Evolutionary conservation across 2,888 invertebrate genomes (phyloP).

Genomic region (Tuberolachnus salignus): DNA sequence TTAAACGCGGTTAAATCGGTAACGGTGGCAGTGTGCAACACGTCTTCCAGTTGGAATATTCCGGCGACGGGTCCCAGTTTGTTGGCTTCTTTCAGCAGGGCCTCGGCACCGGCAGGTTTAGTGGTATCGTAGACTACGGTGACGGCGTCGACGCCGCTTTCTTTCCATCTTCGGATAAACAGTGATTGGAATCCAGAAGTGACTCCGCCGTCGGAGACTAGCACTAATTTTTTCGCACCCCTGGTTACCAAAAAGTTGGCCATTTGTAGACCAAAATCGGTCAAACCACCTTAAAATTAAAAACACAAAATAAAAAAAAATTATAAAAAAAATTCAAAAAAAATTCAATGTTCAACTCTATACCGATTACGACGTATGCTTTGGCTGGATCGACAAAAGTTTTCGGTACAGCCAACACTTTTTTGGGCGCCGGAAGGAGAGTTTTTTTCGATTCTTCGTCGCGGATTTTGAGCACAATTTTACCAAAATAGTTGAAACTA

Average conservation of each 20-base stretch:
- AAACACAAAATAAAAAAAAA: background rate
- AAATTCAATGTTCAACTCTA: background rate
- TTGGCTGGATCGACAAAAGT: slow-evolving; percentile 65
- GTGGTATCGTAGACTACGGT: slow-evolving; percentile 76
- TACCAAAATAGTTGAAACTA: slow-evolving; percentile 76
- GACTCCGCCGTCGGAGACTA: slow-evolving; percentile 67
- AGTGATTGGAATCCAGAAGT: slow-evolving; percentile 67
- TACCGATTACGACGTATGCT: slow-evolving; percentile 68
- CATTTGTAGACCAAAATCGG: slow-evolving; percentile 70
- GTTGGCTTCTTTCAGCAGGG: slow-evolving; percentile 70
- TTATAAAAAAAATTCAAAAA: background rate
- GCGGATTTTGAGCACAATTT: slow-evolving; percentile 68
- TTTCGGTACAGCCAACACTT: slow-evolving; percentile 64
- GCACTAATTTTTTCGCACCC: slow-evolving; percentile 66
- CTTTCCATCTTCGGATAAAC: slow-evolving; percentile 69
- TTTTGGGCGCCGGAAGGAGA: slow-evolving; percentile 39
- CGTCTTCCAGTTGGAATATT: slow-evolving; percentile 88
- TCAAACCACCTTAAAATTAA: slow-evolving; percentile 63
- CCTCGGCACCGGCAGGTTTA: slow-evolving; percentile 71
- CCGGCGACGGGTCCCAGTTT: slow-evolving; percentile 77
- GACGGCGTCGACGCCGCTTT: slow-evolving; percentile 71
- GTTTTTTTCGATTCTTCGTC: slow-evolving; percentile 63
- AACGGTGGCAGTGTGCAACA: slow-evolving; percentile 75
- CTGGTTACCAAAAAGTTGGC: slow-evolving; percentile 67
- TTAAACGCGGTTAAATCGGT: slow-evolving; percentile 75